phyloP scores from a whole-genome alignment of 2,797 vertebrate genomes.

The Danio kyathit region DNA sequence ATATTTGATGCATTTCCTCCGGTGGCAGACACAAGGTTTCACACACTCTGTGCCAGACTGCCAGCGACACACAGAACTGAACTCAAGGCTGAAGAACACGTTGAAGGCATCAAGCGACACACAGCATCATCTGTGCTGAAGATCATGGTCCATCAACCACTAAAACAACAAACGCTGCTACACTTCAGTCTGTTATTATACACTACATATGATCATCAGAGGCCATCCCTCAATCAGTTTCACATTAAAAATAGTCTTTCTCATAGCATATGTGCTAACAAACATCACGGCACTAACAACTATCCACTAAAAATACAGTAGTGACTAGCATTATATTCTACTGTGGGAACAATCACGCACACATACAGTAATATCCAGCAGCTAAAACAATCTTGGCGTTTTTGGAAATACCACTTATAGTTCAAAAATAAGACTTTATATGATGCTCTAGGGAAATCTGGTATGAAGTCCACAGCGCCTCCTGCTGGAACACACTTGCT shows the following conservation, averaged over 20 bases:
- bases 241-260: background rate
- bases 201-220: background rate
- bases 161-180: background rate
- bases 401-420: slow-evolving; percentile 10
- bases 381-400: slow-evolving; percentile 15
- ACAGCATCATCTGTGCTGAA: background rate
- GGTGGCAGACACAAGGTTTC: background rate
- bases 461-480: no score
- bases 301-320: background rate
- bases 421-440: slow-evolving; percentile 36
- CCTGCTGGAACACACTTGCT: no score
- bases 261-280: slow-evolving; percentile 8
- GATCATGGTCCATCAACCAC: slow-evolving; percentile 1
- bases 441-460: background rate
- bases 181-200: slow-evolving; percentile 2
- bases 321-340: background rate
- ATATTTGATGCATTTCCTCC: background rate
- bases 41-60: background rate
- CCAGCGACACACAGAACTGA: background rate
- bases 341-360: background rate
- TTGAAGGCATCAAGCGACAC: background rate
- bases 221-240: background rate
- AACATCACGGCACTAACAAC: slow-evolving; percentile 3
- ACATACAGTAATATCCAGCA: background rate
- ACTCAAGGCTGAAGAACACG: background rate